A percentile compares a stretch with the other conserved stretches of the same genome.
Conservation (phyloP, 2,797 vertebrate genomes). For the Triplophysa bombifrons region DNA sequence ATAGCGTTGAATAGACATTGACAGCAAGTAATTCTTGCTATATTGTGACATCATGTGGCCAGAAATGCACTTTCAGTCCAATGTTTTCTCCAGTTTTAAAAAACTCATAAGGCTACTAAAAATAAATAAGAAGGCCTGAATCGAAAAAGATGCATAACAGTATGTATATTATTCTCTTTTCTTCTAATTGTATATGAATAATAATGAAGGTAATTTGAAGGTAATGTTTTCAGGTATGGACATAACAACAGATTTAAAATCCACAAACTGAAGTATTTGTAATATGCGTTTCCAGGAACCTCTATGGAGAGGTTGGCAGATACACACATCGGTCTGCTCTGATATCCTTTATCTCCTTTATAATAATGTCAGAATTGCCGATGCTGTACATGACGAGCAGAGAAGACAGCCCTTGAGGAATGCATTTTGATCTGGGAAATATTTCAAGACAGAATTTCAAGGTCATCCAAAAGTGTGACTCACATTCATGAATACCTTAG, state of each 20-base stretch:
- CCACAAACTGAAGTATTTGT: background rate
- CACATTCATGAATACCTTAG: too few species aligned
- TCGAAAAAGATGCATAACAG: too few species aligned
- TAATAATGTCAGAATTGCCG: constrained; percentile 50
- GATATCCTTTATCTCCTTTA: constrained; percentile 55
- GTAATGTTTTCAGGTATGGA: background rate
- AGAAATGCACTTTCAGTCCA: background rate
- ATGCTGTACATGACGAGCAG: constrained; percentile 54
- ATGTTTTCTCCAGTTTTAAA: background rate
- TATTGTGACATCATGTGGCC: constrained; percentile 27
- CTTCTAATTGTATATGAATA: background rate
- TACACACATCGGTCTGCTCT: constrained; percentile 54
- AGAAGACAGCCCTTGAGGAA: constrained; percentile 34
- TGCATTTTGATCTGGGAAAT: constrained; percentile 43
- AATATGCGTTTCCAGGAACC: background rate
- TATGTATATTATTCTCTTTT: too few species aligned
- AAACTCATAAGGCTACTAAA: too few species aligned
- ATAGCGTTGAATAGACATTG: background rate
- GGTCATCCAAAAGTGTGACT: background rate
- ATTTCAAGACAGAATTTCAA: constrained; percentile 14
- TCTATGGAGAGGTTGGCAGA: constrained; percentile 6
- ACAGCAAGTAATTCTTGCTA: background rate
- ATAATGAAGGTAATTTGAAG: background rate
- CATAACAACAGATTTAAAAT: background rate
- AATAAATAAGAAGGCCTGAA: too few species aligned